Evolutionary conservation across 2,113 vertebrate species (phyloP).

Genomic region (Numenius arquata): DNA sequence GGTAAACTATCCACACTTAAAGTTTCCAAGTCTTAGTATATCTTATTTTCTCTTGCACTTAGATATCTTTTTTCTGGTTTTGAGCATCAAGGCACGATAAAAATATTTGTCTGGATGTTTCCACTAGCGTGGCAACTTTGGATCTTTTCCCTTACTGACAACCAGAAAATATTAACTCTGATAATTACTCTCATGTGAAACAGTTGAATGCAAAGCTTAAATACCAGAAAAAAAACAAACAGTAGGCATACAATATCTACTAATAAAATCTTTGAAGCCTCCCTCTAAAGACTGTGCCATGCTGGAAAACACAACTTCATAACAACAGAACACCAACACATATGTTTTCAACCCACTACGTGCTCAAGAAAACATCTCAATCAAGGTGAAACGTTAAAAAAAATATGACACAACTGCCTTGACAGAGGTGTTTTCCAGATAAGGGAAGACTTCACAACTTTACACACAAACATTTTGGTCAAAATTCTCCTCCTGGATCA

Average conservation of each 20-base stretch:
- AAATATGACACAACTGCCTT: neutral
- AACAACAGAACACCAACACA: neutral
- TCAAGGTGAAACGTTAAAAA: neutral
- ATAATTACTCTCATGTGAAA: neutral
- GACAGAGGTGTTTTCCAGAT: rapidly evolving
- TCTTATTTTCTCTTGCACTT: neutral
- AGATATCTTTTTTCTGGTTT: neutral
- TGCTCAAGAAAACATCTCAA: neutral
- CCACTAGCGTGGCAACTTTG: neutral
- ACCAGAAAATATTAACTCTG: neutral
- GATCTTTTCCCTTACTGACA: neutral
- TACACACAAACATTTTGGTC: neutral
- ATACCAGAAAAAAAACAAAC: neutral
- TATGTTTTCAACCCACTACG: neutral
- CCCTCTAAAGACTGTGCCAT: neutral
- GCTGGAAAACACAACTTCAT: neutral
- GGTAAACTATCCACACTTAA: neutral
- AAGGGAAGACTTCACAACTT: neutral
- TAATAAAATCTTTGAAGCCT: neutral
- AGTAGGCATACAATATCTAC: neutral
- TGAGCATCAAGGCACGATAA: neutral
- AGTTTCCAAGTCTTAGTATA: neutral
- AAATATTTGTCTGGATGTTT: neutral
- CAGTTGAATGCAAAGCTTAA: neutral
- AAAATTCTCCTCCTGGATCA: neutral